Evolutionary conservation across 1,140 invertebrate genomes (phyloP).

Genomic region (Sitodiplosis mosellana): DNA sequence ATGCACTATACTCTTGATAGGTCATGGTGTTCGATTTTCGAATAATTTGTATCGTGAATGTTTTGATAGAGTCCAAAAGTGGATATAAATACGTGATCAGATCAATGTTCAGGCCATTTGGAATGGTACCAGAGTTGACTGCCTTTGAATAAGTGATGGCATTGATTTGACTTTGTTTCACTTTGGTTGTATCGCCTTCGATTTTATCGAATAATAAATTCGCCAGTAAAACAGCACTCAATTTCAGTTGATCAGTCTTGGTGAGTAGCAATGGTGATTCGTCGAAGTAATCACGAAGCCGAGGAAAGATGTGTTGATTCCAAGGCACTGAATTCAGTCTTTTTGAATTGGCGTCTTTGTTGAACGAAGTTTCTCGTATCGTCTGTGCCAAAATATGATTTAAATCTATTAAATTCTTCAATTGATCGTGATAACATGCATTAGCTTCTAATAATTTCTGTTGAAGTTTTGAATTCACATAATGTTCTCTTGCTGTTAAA

Average conservation of each 20-base stretch:
- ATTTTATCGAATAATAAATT: conserved; percentile 10
- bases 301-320: conserved; percentile 16
- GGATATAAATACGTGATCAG: conserved; percentile 9
- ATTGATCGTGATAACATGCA: too few species aligned
- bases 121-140: conserved; percentile 7
- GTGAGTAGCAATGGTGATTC: too few species aligned
- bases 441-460: neutral
- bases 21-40: neutral
- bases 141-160: conserved; percentile 19
- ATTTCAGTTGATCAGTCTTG: neutral
- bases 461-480: neutral
- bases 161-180: conserved; percentile 8
- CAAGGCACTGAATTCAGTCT: conserved; percentile 11
- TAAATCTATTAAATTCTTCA: too few species aligned
- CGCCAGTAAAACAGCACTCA: conserved; percentile 9
- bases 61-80: conserved; percentile 7
- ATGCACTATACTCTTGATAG: neutral
- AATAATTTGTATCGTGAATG: neutral
- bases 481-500: neutral
- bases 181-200: neutral
- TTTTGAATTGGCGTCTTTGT: neutral
- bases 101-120: conserved; percentile 14
- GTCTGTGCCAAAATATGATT: neutral
- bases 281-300: conserved; percentile 15
- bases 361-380: neutral